Evolutionary conservation across 2,888 invertebrate species (phyloP), one percentile per base, ranked within the genome.

Genomic region (Hedya salicella): DNA sequence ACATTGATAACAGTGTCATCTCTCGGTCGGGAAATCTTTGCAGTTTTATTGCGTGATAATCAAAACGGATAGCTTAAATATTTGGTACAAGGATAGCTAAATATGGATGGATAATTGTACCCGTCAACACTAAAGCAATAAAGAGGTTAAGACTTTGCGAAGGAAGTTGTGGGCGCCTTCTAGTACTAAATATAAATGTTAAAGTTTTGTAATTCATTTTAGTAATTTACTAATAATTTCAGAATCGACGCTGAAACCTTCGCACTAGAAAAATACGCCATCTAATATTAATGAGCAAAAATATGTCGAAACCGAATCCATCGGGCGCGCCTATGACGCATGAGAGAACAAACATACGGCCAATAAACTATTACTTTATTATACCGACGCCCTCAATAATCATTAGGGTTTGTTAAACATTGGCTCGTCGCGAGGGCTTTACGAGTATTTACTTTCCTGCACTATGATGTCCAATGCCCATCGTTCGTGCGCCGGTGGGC

Each of bases 301-400:
- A 67, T 67, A 70, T 64, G 56, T 70, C 64, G 68, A 67, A 71
- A 69, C 66, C 67, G 69, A 67, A 63, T 52, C 57, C 68, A 46
- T 40, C 70, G 74, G 88, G 87, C 71, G 88, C 79, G 88, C 83
- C 87, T 80, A 82, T 89, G 90, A 91, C 91, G 90, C 89, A 60
- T 60, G 65, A 59, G 88, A 85, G 80, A 70, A 70, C 78, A 77
- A 88, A 88, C 88, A 89, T 76, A 77, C 75, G 70, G 78, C 78
- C 86, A 82, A 87, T 90, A 90, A 91, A 89, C 78, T 87, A 88
- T 87, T 84, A 88, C 82, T 88, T 88, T 89, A 89, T 88, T 87
- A 82, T 86, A 82, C 81, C 82, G 75, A 80, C 86, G 83, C 89
- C 89, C 86, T 82, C 78, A 76, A 79, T 82, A 80, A 87, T 88